Base-by-base conservation (phyloP, 1,140 invertebrate species). In the Ectropis grisescens region DNA sequence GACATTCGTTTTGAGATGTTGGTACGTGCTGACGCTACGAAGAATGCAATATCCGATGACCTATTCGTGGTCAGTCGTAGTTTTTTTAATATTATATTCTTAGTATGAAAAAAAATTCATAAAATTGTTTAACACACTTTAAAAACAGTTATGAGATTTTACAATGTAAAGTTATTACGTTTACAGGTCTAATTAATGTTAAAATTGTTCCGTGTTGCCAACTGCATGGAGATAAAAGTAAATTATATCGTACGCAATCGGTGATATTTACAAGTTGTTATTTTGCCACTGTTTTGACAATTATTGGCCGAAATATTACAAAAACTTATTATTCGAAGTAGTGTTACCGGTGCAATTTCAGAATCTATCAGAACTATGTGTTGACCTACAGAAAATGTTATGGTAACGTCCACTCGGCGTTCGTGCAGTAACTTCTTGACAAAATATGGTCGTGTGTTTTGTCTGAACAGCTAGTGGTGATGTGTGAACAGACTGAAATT, bases 401-500 rank as follows among this genome's bases (percentile, higher is more conserved):
- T 67, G 56, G 41, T 67, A 68, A 69, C 55, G 57, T 56, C 47
- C 55, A 54, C 42, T 62, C 59, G 56, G 59, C 64, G 49, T 71
- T 56, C 62, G 51, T 68, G 56, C 54, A 68, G 57, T 66, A 55
- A 51, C 47, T 71, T 60, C 57, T 67, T 66, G 62, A 68, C 56
- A 71, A 79, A 80, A 76, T 80, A 80, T 80, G 75, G 75, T 80
- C 58, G 70, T 78, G 53, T 65, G 51, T 67, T 62, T 71, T 42
- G 61, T 37, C 45, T 81, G 59, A 76, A 62, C 53, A 69, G 47
- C 56, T 45, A 69, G 61, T 62, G 65, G 68, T 68, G 64, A 83
- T 83, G 82, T 67, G 76, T 70, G 79, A 82, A 42, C 67, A 80
- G 51, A 64, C 60, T 56, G 87, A 89, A 81, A 86, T 84, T 41